Evolutionary conservation across 1,140 invertebrate species (phyloP).

Genomic region (Drosophila rhopaloa): DNA sequence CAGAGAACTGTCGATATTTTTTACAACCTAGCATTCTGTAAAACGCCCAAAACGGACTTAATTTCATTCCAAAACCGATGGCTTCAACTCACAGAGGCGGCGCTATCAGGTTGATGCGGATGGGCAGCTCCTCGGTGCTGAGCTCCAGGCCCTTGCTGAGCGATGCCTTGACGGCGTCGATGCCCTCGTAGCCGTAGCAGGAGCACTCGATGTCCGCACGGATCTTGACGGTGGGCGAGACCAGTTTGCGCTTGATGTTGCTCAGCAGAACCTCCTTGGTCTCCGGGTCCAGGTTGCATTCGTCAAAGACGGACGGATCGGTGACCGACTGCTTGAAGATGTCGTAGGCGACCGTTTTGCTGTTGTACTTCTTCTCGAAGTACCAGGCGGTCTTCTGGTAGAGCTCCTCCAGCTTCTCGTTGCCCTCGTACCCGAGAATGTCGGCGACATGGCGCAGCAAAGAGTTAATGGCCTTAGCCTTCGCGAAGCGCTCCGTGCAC

Average conservation of each 20-base stretch:
- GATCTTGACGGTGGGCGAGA: slow-evolving; percentile 99
- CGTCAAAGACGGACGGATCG: slow-evolving; percentile 96
- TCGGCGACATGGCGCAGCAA: slow-evolving; percentile 99
- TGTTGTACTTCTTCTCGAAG: slow-evolving; percentile 99
- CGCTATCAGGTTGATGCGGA: slow-evolving; percentile 99
- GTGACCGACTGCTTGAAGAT: slow-evolving; percentile 99
- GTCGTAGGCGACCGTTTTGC: slow-evolving; percentile 97
- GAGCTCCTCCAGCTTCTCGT: slow-evolving; percentile 97
- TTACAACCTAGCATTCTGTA: no score
- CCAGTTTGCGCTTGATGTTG: slow-evolving; percentile 98
- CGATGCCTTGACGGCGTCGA: slow-evolving; percentile 98
- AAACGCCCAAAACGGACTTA: no score
- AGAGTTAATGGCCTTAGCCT: slow-evolving; percentile 99
- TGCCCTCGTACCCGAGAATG: slow-evolving; percentile 94
- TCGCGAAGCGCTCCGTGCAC: slow-evolving; percentile 99
- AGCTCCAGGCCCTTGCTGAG: slow-evolving; percentile 95
- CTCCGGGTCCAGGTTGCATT: slow-evolving; percentile 97
- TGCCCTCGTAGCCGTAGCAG: slow-evolving; percentile 99
- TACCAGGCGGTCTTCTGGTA: slow-evolving; percentile 99
- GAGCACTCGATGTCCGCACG: slow-evolving; percentile 99
- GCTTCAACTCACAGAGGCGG: slow-evolving; percentile 91
- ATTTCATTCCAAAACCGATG: no score
- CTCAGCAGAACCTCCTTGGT: slow-evolving; percentile 96
- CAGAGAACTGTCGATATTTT: no score
- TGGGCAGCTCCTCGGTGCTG: slow-evolving; percentile 96